Percentiles rank a stretch among this genome's conserved stretches.
These are phyloP conservation scores for Crotalus viridis DNA, from an alignment of 2,113 vertebrate species.

Conservation along the genomic window DNA sequence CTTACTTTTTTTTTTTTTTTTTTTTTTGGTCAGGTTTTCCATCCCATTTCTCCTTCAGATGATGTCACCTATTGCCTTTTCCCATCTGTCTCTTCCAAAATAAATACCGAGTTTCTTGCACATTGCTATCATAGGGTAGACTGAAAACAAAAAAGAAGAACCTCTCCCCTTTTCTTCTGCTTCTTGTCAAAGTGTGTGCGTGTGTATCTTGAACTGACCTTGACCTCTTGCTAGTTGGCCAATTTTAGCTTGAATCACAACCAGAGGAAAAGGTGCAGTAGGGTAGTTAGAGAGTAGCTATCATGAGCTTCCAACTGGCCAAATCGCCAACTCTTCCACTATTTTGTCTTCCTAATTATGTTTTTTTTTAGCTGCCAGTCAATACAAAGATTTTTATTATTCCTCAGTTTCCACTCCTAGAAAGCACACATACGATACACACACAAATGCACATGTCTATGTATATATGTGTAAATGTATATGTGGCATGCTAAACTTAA, in stretches of 20 bases:
- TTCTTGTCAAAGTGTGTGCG: fast-evolving
- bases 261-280: fast-evolving
- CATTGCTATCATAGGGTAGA: background rate
- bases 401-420: conserved; percentile 27
- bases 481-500: background rate
- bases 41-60: background rate
- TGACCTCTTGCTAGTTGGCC: background rate
- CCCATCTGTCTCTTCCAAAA: background rate
- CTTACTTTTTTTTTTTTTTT: background rate
- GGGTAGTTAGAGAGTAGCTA: fast-evolving
- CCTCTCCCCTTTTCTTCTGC: background rate
- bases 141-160: background rate
- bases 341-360: background rate
- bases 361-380: background rate
- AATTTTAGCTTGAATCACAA: fast-evolving
- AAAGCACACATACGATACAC: background rate
- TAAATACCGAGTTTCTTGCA: background rate
- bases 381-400: conserved; percentile 45
- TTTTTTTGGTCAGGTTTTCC: background rate
- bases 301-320: background rate
- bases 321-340: background rate
- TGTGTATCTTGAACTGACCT: fast-evolving
- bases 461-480: background rate
- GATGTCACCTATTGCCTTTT: fast-evolving
- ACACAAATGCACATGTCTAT: background rate